phyloP scores from a whole-genome alignment of 2,113 vertebrate species.

The Monarcha castaneiventris region DNA sequence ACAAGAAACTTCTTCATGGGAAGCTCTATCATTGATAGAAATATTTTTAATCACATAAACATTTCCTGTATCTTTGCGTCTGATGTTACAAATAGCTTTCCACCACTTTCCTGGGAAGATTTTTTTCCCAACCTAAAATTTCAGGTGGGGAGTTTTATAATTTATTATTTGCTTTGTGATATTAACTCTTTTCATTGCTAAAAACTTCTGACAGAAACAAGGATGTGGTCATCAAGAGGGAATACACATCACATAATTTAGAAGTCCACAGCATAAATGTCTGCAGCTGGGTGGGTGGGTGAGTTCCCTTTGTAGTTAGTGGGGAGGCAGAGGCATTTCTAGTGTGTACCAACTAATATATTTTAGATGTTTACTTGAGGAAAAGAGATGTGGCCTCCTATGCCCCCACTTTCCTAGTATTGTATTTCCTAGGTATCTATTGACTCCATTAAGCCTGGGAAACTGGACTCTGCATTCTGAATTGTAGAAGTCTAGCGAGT shows the following conservation, averaged over 20 bases:
- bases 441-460: not conserved
- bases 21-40: not conserved
- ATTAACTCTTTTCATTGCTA: not conserved
- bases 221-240: not conserved
- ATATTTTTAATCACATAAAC: constrained; percentile 11
- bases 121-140: not conserved
- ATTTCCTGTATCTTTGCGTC: not conserved
- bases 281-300: not conserved
- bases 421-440: not conserved
- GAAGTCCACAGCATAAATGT: not conserved
- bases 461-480: not conserved
- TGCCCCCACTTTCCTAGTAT: not conserved
- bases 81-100: not conserved
- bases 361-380: not conserved
- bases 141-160: not conserved
- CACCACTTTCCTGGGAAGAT: not conserved
- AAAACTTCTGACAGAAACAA: not conserved
- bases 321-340: not conserved
- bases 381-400: not conserved
- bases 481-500: not conserved
- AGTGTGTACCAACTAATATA: not conserved
- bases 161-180: not conserved
- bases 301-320: not conserved
- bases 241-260: not conserved
- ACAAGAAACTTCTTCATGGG: not conserved